Evolutionary conservation across 2,888 invertebrate species (phyloP).

Genomic region (Drosophila neotestacea): DNA sequence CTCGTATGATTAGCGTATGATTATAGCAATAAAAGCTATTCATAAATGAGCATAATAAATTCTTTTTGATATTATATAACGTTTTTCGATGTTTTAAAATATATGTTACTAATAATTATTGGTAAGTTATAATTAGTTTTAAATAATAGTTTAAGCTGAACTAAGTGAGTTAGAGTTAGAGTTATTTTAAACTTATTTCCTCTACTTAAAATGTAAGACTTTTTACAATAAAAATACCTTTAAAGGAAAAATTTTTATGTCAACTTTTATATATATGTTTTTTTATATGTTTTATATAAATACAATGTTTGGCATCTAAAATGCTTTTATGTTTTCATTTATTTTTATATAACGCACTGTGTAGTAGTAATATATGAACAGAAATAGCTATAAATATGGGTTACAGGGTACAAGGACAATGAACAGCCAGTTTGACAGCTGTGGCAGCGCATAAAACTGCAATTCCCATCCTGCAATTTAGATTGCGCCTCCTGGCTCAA

Average conservation of each 20-base stretch:
- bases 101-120: too few species aligned
- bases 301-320: not conserved
- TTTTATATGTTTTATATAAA: not conserved
- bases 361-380: conserved; percentile 33
- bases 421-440: conserved; percentile 58
- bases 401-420: conserved; percentile 46
- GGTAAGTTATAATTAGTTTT: too few species aligned
- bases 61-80: too few species aligned
- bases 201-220: too few species aligned
- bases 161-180: too few species aligned
- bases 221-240: too few species aligned
- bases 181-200: too few species aligned
- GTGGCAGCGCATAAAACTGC: conserved; percentile 66
- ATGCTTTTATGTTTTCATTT: conserved; percentile 2
- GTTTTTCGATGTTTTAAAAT: too few species aligned
- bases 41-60: too few species aligned
- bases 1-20: too few species aligned
- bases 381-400: conserved; percentile 39
- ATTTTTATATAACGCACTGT: not conserved
- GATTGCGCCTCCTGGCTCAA: conserved; percentile 39
- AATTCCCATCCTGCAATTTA: conserved; percentile 61
- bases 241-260: not conserved
- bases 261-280: not conserved
- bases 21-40: too few species aligned
- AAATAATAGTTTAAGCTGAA: too few species aligned